phyloP scores from a whole-genome alignment of 2,113 vertebrate genomes.

The Leptocoma aspasia region DNA sequence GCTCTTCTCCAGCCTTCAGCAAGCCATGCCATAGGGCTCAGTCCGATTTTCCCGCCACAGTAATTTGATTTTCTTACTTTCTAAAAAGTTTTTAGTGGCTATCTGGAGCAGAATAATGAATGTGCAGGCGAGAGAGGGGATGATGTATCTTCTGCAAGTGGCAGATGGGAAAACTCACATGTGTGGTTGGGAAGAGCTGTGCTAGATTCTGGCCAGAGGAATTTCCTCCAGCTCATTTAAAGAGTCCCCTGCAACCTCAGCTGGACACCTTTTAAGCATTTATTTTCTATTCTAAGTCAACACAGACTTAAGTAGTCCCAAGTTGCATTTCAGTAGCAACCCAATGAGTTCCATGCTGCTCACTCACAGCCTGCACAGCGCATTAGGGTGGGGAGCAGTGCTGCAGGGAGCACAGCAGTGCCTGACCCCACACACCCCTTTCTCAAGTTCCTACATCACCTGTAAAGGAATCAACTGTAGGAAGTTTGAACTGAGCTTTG shows the following conservation, averaged over 20 bases:
- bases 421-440: background rate
- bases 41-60: rapidly evolving
- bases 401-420: background rate
- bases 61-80: background rate
- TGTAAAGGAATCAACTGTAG: too few species aligned
- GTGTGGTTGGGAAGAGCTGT: background rate
- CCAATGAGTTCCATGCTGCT: background rate
- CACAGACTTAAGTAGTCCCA: background rate
- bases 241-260: background rate
- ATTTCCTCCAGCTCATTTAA: background rate
- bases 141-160: rapidly evolving
- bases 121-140: rapidly evolving
- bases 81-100: background rate
- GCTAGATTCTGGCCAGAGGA: background rate
- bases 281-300: background rate
- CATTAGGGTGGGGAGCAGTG: rapidly evolving
- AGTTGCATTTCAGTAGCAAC: background rate
- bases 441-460: background rate
- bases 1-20: background rate
- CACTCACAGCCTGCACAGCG: rapidly evolving
- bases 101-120: background rate
- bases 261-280: background rate
- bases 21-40: background rate
- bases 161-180: background rate
- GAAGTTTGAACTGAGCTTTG: background rate